Conservation (phyloP, 1,140 invertebrate genomes). For the Fopius arisanus region DNA sequence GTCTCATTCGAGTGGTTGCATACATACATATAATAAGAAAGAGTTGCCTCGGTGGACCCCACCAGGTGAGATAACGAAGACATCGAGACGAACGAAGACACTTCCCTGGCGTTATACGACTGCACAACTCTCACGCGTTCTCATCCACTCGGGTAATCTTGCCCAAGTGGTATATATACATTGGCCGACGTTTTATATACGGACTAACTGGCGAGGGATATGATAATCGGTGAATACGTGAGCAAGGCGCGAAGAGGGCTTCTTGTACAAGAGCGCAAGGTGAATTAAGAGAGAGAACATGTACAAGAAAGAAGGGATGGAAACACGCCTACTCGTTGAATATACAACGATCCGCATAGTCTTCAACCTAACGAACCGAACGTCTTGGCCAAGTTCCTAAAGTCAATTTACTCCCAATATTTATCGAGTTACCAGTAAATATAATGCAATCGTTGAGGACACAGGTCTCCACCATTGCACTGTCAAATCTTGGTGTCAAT, state of each 20-base stretch:
- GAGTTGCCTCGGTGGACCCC: slow-evolving; percentile 19
- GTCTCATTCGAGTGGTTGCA: slow-evolving; percentile 19
- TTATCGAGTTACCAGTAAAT: neutral
- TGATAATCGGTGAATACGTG: slow-evolving; percentile 28
- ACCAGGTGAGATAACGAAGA: slow-evolving; percentile 38
- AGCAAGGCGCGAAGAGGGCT: slow-evolving; percentile 12
- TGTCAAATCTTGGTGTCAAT: too few species aligned
- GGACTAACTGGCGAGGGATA: slow-evolving; percentile 20
- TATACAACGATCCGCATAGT: slow-evolving; percentile 37
- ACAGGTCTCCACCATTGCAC: too few species aligned
- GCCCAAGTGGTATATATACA: slow-evolving; percentile 3
- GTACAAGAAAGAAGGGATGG: neutral
- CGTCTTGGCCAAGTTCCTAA: slow-evolving; percentile 7
- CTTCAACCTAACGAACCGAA: slow-evolving; percentile 37
- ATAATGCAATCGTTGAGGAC: neutral
- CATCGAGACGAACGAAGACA: slow-evolving; percentile 23
- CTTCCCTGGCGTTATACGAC: slow-evolving; percentile 17
- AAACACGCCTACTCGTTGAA: slow-evolving; percentile 39
- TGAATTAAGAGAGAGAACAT: slow-evolving; percentile 6
- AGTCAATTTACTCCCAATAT: neutral
- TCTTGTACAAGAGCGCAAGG: slow-evolving; percentile 5
- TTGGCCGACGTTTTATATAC: slow-evolving; percentile 2
- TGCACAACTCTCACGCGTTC: slow-evolving; percentile 6
- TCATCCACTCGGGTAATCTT: neutral
- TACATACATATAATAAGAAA: slow-evolving; percentile 11